These are phyloP conservation scores for Ptychochromis oligacanthus DNA, from an alignment of 2,113 vertebrate genomes.

Conservation along the genomic window DNA sequence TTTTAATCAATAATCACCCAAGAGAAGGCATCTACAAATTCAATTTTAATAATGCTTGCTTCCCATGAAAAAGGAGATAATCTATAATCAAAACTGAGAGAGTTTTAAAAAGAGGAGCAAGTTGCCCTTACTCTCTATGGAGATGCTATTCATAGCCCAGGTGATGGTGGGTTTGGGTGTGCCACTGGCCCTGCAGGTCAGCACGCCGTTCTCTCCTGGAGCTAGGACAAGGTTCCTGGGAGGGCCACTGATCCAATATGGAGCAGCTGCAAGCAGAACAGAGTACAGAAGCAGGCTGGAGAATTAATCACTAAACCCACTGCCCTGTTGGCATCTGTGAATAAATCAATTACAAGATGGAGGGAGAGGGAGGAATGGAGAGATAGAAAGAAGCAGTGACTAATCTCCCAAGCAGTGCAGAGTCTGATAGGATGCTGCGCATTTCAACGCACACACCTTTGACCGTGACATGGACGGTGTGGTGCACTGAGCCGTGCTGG, in stretches of 20 bases:
- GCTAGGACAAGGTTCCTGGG: slow-evolving; percentile 92
- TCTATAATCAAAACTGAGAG: background rate
- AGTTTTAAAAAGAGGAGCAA: background rate
- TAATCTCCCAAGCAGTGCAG: background rate
- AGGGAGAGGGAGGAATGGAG: slow-evolving; percentile 10
- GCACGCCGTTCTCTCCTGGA: slow-evolving; percentile 87
- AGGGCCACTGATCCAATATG: slow-evolving; percentile 92
- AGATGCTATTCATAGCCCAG: slow-evolving; percentile 91
- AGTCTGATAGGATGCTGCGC: background rate
- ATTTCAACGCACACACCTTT: slow-evolving; percentile 83
- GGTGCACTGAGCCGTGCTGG: slow-evolving; percentile 81
- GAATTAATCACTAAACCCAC: slow-evolving; percentile 53
- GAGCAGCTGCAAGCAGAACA: slow-evolving; percentile 84
- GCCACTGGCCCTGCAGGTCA: slow-evolving; percentile 92
- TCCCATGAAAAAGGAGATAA: background rate
- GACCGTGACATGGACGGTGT: slow-evolving; percentile 88
- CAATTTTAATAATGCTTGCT: background rate
- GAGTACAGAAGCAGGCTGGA: slow-evolving; percentile 42
- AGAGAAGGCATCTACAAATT: background rate
- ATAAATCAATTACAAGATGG: slow-evolving; percentile 57
- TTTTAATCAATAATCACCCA: background rate
- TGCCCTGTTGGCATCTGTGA: slow-evolving; percentile 30
- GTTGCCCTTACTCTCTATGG: slow-evolving; percentile 87
- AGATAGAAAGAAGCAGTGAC: background rate
- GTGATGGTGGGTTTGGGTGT: slow-evolving; percentile 89